Evolutionary conservation across 2,888 invertebrate species (phyloP), one percentile per base, ranked within the genome.

Genomic region (Trachelus stipa): DNA sequence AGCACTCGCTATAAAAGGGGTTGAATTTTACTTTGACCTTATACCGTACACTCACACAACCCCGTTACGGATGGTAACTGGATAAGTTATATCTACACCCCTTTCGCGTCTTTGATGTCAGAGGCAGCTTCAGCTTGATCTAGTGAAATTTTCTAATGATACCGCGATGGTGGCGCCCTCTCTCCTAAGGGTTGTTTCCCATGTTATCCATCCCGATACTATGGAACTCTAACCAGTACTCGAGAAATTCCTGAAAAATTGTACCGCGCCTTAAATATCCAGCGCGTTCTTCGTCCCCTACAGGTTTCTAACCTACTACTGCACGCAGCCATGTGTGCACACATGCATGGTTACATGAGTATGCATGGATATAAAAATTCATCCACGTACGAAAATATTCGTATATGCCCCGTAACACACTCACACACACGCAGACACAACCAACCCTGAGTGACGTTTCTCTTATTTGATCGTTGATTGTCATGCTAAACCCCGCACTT

Each of bases 401-500:
- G 12, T 71, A 31, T 34, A 31, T 23, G 35, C 35, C 12, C 35
- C 12, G 35, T 35, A 35, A 3, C 35, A 35, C 35, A 35, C 12
- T 11, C 12, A 3, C 34, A 30, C 11, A n/a, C n/a, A 71, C 6
- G 12, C 33, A 11, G 30, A 11, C 76, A 79, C 73, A 30, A 77
- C 73, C 76, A 81, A 79, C 79, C 76, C 83, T 83, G 83, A 86
- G 83, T 87, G 86, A 87, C 87, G 83, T 87, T 84, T 86, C 88
- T 87, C 84, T 87, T 87, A 87, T 88, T 88, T 87, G 88, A 88
- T 89, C 87, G 87, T 88, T 88, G 89, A 89, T 89, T 88, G 88
- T 89, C 89, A 89, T 88, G 88, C 89, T 87, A 89, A 88, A 89
- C 83, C 86, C 86, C 85, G 83, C 85, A 86, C 85, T 84, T 87